Percentiles rank a stretch among this genome's conserved stretches.
Conservation (phyloP, 2,797 vertebrate genomes). For the Sardinella longiceps region DNA sequence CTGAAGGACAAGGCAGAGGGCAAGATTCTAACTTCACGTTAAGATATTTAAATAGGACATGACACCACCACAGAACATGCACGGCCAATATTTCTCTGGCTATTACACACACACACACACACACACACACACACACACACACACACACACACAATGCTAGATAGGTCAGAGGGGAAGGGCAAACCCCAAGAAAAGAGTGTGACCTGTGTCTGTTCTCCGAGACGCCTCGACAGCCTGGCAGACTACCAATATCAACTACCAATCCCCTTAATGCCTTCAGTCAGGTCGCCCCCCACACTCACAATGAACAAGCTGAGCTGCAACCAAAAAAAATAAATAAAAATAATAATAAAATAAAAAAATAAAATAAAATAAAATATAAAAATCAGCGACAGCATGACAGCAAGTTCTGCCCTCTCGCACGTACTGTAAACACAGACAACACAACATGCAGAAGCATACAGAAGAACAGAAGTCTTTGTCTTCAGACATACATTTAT, state of each 20-base stretch:
- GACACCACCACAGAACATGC: background rate
- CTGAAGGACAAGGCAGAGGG: background rate
- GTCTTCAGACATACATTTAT: background rate
- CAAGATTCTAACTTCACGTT: background rate
- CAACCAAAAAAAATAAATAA: background rate
- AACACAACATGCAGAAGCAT: background rate
- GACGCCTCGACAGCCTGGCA: background rate
- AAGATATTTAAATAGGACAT: background rate
- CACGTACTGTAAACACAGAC: background rate
- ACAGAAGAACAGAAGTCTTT: background rate
- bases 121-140: slow-evolving; percentile 33
- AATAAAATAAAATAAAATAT: too few species aligned
- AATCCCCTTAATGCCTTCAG: background rate
- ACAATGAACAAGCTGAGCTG: background rate
- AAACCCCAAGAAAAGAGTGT: background rate
- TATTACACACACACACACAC: background rate
- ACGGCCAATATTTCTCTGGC: background rate
- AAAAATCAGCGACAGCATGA: background rate
- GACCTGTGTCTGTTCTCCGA: background rate
- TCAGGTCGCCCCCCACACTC: background rate
- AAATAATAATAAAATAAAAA: background rate
- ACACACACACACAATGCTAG: slow-evolving; percentile 39
- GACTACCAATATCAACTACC: background rate
- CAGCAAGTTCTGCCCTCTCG: background rate
- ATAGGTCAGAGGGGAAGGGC: background rate